Evolutionary conservation across 2,113 vertebrate species (phyloP), one percentile per base, ranked within the genome.

Genomic region (Osmerus mordax): DNA sequence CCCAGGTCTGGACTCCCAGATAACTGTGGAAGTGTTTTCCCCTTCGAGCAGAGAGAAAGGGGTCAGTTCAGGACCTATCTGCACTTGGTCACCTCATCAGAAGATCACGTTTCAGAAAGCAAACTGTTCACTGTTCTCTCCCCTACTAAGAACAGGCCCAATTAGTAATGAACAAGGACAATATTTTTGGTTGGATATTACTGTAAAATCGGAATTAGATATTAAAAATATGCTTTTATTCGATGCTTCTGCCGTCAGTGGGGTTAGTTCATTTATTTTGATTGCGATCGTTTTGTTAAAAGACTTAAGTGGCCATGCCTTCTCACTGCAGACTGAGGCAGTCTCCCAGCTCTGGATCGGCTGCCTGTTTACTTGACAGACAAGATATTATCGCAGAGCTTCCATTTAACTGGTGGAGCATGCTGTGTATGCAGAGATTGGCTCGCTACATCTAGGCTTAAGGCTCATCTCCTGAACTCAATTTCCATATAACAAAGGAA

Each of bases 1-100:
- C 62, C 36, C 65, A 67, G 69, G 78, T 78, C 80, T 88, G 85
- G 79, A 71, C 74, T 29, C 21, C 62, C 78, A 64, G 85, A 88
- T 87, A 86, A 83, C 41, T 47, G 75, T 79, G 14, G 41, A 74
- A 70, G 79, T 67, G 71, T 62, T 61, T 80, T 58, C 69, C 19
- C 62, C 23, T 11, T 18, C 71, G 69, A 21, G 47, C 41, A 51
- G 6, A 60, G n/a, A 2, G 25, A 32, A 13, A 18, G 62, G 1
- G 15, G 16, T 64, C 62, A 55, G 47, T 67, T 51, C 41, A 60
- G 47, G 51, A 69, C 60, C 29, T 23, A 47, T 47, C 41, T 77
- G 41, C 59, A 14, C 81, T 74, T 14, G 19, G 18, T 67, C 51
- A 68, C 74, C 70, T 65, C 19, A 58, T n/a, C 28, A 73, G 29